Percentiles rank a stretch among this genome's conserved stretches.
Evolutionary conservation across 2,888 invertebrate genomes (phyloP).

Genomic region (Cremastinae sp.): DNA sequence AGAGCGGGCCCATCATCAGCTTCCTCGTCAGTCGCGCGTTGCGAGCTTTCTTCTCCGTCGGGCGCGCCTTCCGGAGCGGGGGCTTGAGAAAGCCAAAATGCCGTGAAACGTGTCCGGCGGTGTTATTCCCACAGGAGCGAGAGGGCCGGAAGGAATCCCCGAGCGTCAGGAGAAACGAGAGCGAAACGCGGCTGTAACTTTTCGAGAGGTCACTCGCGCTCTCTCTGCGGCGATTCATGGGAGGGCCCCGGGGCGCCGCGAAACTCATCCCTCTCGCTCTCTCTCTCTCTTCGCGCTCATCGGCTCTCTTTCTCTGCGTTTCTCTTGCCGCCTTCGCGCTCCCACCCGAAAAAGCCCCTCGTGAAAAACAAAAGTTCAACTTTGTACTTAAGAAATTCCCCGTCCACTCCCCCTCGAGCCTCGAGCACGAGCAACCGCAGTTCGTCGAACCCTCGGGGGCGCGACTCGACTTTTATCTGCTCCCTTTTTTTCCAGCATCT

Average conservation of each 20-base stretch:
- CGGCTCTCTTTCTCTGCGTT: slow-evolving; percentile 4
- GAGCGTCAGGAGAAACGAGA: slow-evolving; percentile 47
- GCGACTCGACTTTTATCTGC: neutral
- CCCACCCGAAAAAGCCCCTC: slow-evolving; percentile 29
- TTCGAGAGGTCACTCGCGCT: slow-evolving; percentile 73
- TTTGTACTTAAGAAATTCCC: slow-evolving; percentile 38
- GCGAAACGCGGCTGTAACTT: slow-evolving; percentile 70
- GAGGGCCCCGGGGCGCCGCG: slow-evolving; percentile 79
- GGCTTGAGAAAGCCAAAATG: slow-evolving; percentile 45
- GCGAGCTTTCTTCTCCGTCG: slow-evolving; percentile 56
- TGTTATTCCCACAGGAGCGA: slow-evolving; percentile 71
- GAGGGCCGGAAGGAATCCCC: slow-evolving; percentile 33
- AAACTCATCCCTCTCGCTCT: slow-evolving; percentile 24
- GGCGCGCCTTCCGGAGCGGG: too few species aligned
- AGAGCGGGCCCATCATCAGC: slow-evolving; percentile 44
- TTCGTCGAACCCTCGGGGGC: slow-evolving; percentile 36
- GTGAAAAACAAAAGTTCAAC: slow-evolving; percentile 65
- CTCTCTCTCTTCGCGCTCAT: neutral
- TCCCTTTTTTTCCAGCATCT: neutral
- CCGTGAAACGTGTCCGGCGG: slow-evolving; percentile 69
- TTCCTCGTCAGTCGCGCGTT: slow-evolving; percentile 57
- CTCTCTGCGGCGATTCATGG: slow-evolving; percentile 73
- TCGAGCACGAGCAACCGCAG: slow-evolving; percentile 30
- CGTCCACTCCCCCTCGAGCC: slow-evolving; percentile 11
- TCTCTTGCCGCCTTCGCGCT: slow-evolving; percentile 27